Evolutionary conservation across 1,140 invertebrate species (phyloP), one percentile per base, ranked within the genome.

Genomic region (Pseudomyrmex concolor): DNA sequence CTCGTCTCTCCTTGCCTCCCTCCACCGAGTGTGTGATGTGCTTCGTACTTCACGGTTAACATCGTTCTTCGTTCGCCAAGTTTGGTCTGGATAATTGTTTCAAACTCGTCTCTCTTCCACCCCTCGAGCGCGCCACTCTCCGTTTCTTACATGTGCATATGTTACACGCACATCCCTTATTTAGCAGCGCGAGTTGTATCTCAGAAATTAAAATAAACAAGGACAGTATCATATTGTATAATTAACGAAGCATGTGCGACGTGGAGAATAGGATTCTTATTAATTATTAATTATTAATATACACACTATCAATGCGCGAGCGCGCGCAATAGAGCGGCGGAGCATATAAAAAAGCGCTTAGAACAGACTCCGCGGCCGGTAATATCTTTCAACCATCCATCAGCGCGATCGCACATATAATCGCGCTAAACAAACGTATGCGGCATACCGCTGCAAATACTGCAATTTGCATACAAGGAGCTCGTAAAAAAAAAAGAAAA

Each of bases 401-500:
- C 66, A 71, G n/a, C 51, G n/a, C 51, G 66, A 71, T 71, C 76
- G 55, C 66, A 51, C 73, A n/a, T 50, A 15, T 71, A 80, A 80
- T 80, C 71, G 76, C 25, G 34, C 66, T 60, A 80, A 80, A 80
- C 66, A 80, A 71, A 80, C 76, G 66, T 25, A 48, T 48, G 22
- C 50, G 54, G 43, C 76, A 80, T 80, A 70, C 76, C 76, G 19
- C 22, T 12, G 66, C 76, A 71, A 71, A 71, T 80, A 71, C 54
- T 80, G 22, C 55, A 50, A 80, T 80, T 71, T 80, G 76, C 66
- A 80, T 80, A 80, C 67, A 80, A 80, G 76, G 76, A 71, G 71
- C 51, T 50, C 50, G 62, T 64, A 43, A 74, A 72, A 63, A 43
- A 74, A 72, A 63, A 48, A 48, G 34, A 25, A 59, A 19, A 63